These are phyloP conservation scores for Bucco capensis DNA, from an alignment of 2,113 vertebrate species.

Conservation along the genomic window DNA sequence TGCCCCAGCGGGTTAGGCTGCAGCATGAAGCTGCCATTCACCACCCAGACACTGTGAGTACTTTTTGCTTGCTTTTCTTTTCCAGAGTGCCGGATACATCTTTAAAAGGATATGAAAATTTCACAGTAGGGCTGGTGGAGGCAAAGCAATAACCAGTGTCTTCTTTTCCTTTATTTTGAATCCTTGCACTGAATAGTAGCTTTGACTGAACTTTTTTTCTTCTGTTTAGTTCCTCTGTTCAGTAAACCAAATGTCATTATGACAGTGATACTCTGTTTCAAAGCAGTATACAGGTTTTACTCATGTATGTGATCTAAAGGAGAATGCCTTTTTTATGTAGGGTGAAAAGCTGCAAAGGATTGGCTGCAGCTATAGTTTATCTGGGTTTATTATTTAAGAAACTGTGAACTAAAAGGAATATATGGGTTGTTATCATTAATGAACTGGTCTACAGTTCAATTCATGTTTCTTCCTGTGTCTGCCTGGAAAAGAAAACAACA, in stretches of 20 bases:
- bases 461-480: background rate
- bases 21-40: slow-evolving; percentile 78
- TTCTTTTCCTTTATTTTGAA: slow-evolving; percentile 12
- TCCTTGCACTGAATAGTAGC: background rate
- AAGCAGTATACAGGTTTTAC: background rate
- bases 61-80: slow-evolving; percentile 24
- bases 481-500: background rate
- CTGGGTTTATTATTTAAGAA: background rate
- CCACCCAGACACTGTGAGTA: slow-evolving; percentile 84
- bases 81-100: slow-evolving; percentile 10
- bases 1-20: slow-evolving; percentile 86
- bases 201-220: slow-evolving; percentile 19
- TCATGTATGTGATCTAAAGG: background rate
- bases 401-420: background rate
- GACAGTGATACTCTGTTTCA: background rate
- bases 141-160: slow-evolving; percentile 2
- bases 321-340: background rate
- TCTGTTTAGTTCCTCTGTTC: background rate
- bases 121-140: background rate
- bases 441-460: background rate
- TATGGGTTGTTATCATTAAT: background rate
- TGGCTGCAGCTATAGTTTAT: background rate
- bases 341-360: background rate
- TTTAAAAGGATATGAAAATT: slow-evolving; percentile 51
- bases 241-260: background rate